Percentiles rank a stretch among this genome's conserved stretches.
Evolutionary conservation across 2,113 vertebrate genomes (phyloP).

Genomic region (Nymphicus hollandicus): DNA sequence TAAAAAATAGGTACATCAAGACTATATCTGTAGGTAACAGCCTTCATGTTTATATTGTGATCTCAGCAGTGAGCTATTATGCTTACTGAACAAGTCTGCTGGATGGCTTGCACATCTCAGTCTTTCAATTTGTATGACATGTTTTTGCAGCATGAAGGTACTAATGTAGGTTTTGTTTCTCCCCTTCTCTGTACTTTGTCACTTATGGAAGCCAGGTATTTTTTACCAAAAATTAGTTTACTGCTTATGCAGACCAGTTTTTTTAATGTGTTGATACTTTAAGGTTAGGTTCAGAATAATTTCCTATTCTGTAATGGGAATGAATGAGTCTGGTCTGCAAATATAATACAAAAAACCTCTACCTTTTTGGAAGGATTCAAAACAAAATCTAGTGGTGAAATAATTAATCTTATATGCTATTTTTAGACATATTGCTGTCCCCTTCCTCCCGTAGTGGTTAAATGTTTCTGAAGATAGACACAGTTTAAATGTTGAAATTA

Average conservation of each 20-base stretch:
- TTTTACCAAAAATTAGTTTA: background rate
- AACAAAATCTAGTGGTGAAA: background rate
- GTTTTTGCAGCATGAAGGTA: background rate
- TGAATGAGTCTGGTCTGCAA: background rate
- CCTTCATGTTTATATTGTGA: background rate
- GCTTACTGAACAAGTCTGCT: background rate
- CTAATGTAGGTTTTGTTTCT: background rate
- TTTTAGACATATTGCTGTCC: background rate
- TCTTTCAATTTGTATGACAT: background rate
- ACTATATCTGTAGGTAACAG: background rate
- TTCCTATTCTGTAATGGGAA: background rate
- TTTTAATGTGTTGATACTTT: background rate
- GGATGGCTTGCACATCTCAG: accelerated
- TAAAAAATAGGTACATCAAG: background rate
- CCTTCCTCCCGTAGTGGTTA: background rate
- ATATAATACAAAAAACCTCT: background rate
- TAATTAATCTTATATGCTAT: background rate
- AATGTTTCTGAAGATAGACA: background rate
- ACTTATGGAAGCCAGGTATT: accelerated
- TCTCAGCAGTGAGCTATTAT: background rate
- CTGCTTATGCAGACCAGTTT: background rate
- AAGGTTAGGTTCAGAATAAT: background rate
- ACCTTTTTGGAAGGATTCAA: background rate
- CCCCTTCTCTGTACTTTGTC: background rate
- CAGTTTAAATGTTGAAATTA: background rate